Evolutionary conservation across 1,140 invertebrate species (phyloP).

Genomic region (Pachypeltis micranthus): DNA sequence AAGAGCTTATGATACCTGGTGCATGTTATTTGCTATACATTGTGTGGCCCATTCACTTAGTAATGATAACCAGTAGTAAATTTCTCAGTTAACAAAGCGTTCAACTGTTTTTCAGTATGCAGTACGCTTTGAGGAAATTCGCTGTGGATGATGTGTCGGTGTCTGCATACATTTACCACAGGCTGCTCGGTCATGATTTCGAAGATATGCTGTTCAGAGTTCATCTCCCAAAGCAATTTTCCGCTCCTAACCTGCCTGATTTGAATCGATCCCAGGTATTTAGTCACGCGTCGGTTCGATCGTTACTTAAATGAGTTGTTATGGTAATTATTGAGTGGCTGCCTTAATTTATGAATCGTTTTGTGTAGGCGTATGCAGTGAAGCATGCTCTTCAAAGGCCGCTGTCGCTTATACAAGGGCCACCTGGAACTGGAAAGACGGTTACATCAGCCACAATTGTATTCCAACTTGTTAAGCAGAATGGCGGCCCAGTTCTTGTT

Average conservation of each 20-base stretch:
- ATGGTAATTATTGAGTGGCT: no score
- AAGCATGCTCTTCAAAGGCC: constrained; percentile 96
- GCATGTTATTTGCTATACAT: no score
- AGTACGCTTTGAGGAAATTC: constrained; percentile 85
- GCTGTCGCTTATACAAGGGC: constrained; percentile 85
- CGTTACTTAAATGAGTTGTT: no score
- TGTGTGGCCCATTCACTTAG: no score
- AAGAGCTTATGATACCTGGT: no score
- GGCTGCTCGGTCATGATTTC: constrained; percentile 89
- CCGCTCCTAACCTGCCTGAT: constrained; percentile 92
- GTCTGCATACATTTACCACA: constrained; percentile 94
- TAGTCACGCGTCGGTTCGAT: no score
- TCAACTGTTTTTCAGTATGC: constrained; percentile 85
- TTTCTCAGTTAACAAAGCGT: no score
- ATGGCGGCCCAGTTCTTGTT: constrained; percentile 86
- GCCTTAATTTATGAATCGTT: constrained; percentile 22
- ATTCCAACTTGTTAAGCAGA: constrained; percentile 93
- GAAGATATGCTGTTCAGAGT: constrained; percentile 88
- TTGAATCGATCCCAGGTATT: constrained; percentile 81
- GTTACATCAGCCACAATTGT: constrained; percentile 99
- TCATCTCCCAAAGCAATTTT: constrained; percentile 89
- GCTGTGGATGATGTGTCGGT: constrained; percentile 93
- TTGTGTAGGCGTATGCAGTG: constrained; percentile 84
- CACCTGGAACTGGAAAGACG: constrained; percentile 86
- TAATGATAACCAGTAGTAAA: no score